Conservation (phyloP, 2,797 vertebrate genomes). For the Poeciliopsis presidionis region DNA sequence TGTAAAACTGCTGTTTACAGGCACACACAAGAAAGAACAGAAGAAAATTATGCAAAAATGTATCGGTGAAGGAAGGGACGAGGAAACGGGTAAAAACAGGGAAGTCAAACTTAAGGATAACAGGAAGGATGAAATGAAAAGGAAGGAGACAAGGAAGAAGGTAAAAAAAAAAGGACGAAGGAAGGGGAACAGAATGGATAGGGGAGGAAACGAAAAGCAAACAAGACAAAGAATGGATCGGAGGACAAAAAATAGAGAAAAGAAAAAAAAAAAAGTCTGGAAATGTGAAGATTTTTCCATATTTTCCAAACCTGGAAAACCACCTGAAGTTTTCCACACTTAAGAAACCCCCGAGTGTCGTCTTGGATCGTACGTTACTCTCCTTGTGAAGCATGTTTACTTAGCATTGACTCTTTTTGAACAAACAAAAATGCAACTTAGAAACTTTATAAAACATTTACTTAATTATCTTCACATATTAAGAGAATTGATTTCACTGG, state of each 20-base stretch:
- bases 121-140: not conserved
- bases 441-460: not conserved
- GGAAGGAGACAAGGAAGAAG: not conserved
- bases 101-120: not conserved
- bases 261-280: not conserved
- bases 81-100: not conserved
- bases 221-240: not conserved
- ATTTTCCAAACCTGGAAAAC: not conserved
- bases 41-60: not conserved
- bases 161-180: not conserved
- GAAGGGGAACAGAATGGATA: too few relatives aligned
- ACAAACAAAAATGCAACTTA: not conserved
- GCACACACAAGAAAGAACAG: not conserved
- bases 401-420: not conserved
- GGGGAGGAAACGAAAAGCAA: not conserved
- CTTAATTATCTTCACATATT: not conserved
- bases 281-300: not conserved
- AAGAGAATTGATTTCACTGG: not conserved
- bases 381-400: not conserved
- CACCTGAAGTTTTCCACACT: not conserved
- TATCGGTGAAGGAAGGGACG: not conserved
- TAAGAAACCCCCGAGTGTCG: not conserved
- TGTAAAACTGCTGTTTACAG: not conserved
- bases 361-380: not conserved
- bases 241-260: not conserved